Evolutionary conservation across 1,140 invertebrate genomes (phyloP), one percentile per base, ranked within the genome.

Genomic region (Bombus fervidus): DNA sequence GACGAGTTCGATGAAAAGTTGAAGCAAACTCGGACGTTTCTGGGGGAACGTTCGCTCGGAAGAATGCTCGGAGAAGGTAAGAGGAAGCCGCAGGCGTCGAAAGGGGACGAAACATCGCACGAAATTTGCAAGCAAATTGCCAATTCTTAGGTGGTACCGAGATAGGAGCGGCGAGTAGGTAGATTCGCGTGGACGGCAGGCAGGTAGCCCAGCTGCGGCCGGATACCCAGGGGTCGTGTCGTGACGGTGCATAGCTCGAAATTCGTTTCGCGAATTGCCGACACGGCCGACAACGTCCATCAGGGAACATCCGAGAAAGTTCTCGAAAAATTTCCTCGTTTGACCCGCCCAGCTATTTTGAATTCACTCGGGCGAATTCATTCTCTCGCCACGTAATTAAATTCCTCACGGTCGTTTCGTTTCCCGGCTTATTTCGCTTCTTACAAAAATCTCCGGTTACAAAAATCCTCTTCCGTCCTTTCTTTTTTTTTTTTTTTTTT

Each of bases 101-200:
- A 77, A 80, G 53, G 71, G 41, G 64, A 75, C 81, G 86, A 73
- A 37, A 59, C 81, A 82, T 85, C 72, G 90, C 87, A 84, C 88
- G 87, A 94, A 95, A 94, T 95, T 95, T 95, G 93, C 94, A 95
- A 95, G 94, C 93, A 94, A 95, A 95, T 95, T 95, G 94, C 91
- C 93, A 95, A 95, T 95, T 94, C 92, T 92, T 91, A 94, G 92
- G 89, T 91, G 89, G 88, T 87, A 86, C 87, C 86, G 91, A 90
- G 92, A 91, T 78, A 91, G 87, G 90, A 80, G 76, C 71, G 66
- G 74, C 83, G 87, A 87, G 86, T 90, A 87, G 85, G 88, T 88
- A 77, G 88, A 87, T 88, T 82, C 84, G 75, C 81, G 85, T 73
- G 87, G 74, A 71, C 83, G 62, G 18, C 62, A 80, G 87, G 68